Percentiles rank a stretch among this genome's conserved stretches.
Conservation (phyloP, 2,797 vertebrate species). For the Graptemys geographica region DNA sequence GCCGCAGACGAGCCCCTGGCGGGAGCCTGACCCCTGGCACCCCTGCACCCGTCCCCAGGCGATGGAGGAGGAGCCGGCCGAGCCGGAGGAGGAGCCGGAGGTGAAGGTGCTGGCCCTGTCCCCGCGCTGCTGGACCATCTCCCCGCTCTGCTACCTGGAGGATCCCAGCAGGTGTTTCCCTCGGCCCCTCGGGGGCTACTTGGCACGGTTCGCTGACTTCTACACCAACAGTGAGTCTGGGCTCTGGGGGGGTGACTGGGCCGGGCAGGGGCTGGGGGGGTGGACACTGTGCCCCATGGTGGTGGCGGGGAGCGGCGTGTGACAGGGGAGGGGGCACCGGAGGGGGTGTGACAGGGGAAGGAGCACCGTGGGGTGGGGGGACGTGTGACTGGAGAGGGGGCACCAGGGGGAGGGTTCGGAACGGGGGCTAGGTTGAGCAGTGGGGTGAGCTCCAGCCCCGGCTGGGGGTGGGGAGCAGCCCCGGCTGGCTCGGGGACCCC, state of each 20-base stretch:
- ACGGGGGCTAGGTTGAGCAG: too few relatives aligned
- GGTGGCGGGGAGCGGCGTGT: neutral
- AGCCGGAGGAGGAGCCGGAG: constrained; percentile 75
- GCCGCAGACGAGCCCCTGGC: neutral
- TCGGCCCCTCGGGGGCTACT: constrained; percentile 74
- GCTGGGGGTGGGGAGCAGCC: neutral
- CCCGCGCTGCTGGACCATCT: constrained; percentile 92
- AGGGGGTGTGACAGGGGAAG: neutral
- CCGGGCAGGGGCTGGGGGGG: too few relatives aligned
- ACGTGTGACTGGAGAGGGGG: neutral
- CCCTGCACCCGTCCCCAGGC: constrained; percentile 53
- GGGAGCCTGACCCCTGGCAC: neutral
- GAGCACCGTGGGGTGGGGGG: neutral
- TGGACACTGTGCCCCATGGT: neutral
- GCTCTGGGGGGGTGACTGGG: too few relatives aligned
- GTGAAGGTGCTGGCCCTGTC: constrained; percentile 91
- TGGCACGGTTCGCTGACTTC: constrained; percentile 83
- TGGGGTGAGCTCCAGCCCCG: too few relatives aligned
- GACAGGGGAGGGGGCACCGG: neutral
- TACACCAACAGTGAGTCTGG: constrained; percentile 54
- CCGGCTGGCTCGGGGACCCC: too few relatives aligned
- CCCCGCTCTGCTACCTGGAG: constrained; percentile 88
- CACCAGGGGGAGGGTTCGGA: neutral
- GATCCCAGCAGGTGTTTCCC: constrained; percentile 85
- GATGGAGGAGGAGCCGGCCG: constrained; percentile 73